Percentiles rank a stretch among this genome's conserved stretches.
phyloP scores from a whole-genome alignment of 2,888 invertebrate species.

The Nysson spinosus region DNA sequence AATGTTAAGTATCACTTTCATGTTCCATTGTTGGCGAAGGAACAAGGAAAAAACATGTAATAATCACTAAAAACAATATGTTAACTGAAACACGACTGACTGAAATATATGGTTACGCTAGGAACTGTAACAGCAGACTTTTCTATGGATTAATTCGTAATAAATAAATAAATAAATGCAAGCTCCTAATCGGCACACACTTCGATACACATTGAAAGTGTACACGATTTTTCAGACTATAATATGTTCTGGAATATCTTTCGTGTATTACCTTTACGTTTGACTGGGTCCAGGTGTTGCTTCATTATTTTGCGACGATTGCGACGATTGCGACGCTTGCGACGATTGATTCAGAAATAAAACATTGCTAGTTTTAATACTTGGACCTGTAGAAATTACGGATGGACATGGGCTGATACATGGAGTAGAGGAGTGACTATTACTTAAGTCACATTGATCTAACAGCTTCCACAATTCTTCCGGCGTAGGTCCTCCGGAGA shows the following conservation, averaged over 20 bases:
- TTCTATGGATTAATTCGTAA: constrained; percentile 17
- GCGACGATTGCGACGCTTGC: too few relatives aligned
- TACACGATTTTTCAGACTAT: background rate
- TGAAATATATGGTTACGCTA: constrained; percentile 34
- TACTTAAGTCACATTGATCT: constrained; percentile 95
- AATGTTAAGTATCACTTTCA: constrained; percentile 20
- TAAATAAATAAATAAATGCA: constrained; percentile 50
- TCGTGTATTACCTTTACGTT: constrained; percentile 44
- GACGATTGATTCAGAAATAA: constrained; percentile 82
- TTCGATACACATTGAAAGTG: background rate
- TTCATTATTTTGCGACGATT: constrained; percentile 72
- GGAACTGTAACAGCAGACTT: constrained; percentile 49
- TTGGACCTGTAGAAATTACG: constrained; percentile 77
- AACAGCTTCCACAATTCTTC: constrained; percentile 93
- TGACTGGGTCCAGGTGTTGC: constrained; percentile 64
- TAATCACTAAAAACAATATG: too few relatives aligned
- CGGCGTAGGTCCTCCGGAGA: constrained; percentile 93
- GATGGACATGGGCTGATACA: constrained; percentile 87
- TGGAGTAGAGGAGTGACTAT: constrained; percentile 87
- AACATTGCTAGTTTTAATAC: constrained; percentile 81
- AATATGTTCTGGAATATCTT: background rate
- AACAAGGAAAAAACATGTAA: too few relatives aligned
- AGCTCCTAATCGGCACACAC: background rate
- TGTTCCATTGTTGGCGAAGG: constrained; percentile 9
- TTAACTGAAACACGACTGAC: too few relatives aligned